Conservation (phyloP, 1,140 invertebrate species). For the Medauroidea extradentata region DNA sequence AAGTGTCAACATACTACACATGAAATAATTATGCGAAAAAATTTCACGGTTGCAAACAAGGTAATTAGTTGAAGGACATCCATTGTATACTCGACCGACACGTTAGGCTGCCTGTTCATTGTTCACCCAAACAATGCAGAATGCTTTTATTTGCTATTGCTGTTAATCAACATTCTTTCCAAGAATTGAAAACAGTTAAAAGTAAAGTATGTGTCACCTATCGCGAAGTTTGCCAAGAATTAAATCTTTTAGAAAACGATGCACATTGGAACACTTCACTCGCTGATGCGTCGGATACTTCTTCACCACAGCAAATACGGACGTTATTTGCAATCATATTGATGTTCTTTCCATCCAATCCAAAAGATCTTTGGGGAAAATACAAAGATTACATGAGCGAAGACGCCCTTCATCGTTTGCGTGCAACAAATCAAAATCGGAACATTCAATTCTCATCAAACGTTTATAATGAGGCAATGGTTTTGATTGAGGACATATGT, state of each 20-base stretch:
- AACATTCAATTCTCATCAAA: conserved; percentile 28
- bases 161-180: conserved; percentile 42
- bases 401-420: conserved; percentile 30
- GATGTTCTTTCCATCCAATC: conserved; percentile 32
- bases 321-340: conserved; percentile 41
- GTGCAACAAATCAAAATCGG: conserved; percentile 6
- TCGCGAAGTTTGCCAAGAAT: conserved; percentile 35
- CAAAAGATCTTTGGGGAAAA: conserved; percentile 35
- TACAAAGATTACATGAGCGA: conserved; percentile 34
- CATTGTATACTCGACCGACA: conserved; percentile 29
- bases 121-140: conserved; percentile 36
- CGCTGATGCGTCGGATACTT: conserved; percentile 29
- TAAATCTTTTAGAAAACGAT: conserved; percentile 38
- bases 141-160: conserved; percentile 40
- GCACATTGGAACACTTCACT: conserved; percentile 36
- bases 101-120: conserved; percentile 39
- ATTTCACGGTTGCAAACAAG: conserved; percentile 25
- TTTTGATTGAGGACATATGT: conserved; percentile 27
- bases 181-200: conserved; percentile 39
- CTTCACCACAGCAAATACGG: conserved; percentile 24
- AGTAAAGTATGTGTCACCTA: conserved; percentile 40
- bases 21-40: conserved; percentile 32
- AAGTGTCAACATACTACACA: no score
- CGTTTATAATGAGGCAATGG: conserved; percentile 17
- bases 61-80: conserved; percentile 22